Percentiles rank a stretch among this genome's conserved stretches.
Conservation (phyloP, 2,797 vertebrate species). For the Pangasius djambal region DNA sequence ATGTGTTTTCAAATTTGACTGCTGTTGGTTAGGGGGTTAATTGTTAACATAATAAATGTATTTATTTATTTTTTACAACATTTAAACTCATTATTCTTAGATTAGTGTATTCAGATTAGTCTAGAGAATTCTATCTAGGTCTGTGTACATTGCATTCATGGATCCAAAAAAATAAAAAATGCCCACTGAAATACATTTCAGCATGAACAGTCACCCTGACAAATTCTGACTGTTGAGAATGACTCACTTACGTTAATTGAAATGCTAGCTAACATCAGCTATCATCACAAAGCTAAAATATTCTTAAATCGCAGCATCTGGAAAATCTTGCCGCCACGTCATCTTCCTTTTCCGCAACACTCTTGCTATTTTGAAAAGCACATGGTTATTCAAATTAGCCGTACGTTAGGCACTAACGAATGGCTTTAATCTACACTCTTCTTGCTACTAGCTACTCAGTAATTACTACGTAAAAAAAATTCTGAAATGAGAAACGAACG, state of each 20-base stretch:
- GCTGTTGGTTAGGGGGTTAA: too few relatives aligned
- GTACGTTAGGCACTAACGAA: background rate
- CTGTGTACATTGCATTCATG: background rate
- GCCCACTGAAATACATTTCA: background rate
- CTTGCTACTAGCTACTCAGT: background rate
- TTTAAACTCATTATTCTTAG: background rate
- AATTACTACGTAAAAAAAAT: too few relatives aligned
- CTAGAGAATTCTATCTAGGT: background rate
- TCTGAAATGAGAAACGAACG: background rate
- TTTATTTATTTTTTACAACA: background rate
- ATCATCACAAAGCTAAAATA: background rate
- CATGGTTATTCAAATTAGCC: background rate
- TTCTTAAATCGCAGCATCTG: background rate
- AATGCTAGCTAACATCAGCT: background rate
- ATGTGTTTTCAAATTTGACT: too few relatives aligned
- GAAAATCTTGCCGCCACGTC: too few relatives aligned
- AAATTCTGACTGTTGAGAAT: too few relatives aligned
- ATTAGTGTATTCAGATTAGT: background rate
- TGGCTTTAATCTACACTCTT: background rate
- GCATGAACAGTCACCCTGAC: background rate
- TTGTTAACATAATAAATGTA: too few relatives aligned
- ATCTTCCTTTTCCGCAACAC: background rate
- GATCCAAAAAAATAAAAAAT: background rate
- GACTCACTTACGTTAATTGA: background rate
- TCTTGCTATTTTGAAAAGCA: background rate